A percentile compares a stretch with the other conserved stretches of the same genome.
phyloP scores from a whole-genome alignment of 2,113 vertebrate species.

The Sprattus sprattus region DNA sequence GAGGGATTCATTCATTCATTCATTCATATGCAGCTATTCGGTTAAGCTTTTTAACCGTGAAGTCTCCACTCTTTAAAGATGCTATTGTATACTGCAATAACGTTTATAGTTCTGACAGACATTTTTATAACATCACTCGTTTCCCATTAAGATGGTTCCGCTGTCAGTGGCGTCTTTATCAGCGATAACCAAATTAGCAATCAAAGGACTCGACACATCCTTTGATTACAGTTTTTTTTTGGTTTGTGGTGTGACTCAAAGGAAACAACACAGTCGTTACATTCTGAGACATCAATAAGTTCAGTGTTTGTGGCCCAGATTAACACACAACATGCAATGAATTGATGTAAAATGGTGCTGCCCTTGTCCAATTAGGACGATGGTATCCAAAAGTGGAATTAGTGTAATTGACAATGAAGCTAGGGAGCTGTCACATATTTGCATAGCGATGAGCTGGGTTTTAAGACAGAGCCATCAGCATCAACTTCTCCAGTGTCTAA shows the following conservation, averaged over 20 bases:
- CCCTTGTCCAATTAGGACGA: not conserved
- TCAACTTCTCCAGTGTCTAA: not conserved
- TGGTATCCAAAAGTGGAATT: not conserved
- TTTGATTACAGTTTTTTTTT: not conserved
- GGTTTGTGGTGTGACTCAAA: not conserved
- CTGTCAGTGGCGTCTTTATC: not conserved
- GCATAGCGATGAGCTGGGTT: not conserved
- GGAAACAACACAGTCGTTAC: not conserved
- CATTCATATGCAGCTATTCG: too few species aligned
- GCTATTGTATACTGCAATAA: not conserved
- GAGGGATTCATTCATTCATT: too few species aligned
- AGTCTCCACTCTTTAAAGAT: not conserved
- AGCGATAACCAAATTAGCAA: not conserved
- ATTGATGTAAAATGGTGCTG: not conserved
- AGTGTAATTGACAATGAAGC: not conserved
- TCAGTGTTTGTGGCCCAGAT: not conserved
- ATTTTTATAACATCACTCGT: not conserved
- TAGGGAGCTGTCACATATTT: slow-evolving; percentile 3
- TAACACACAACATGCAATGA: not conserved
- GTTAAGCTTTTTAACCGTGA: too few species aligned
- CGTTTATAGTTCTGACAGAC: not conserved
- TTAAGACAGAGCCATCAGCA: not conserved
- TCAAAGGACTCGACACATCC: not conserved
- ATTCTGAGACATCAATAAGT: not conserved
- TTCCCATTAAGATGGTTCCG: not conserved